Conservation (phyloP, 2,113 vertebrate species). For the Onychostoma macrolepis region DNA sequence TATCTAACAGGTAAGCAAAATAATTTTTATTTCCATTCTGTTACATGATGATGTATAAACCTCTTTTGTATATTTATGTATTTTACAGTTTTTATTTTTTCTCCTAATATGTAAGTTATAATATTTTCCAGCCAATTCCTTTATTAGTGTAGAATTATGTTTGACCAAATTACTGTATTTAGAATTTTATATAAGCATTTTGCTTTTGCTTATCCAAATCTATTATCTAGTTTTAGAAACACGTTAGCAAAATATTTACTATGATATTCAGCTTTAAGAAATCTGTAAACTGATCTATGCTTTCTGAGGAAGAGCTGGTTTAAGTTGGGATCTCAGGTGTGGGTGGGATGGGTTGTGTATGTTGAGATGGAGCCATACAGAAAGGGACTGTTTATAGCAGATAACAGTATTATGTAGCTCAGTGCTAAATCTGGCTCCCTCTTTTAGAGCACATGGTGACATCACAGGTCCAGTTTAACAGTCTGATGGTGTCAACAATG, state of each 20-base stretch:
- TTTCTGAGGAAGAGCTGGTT: conserved; percentile 12
- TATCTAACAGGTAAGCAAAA: conserved; percentile 33
- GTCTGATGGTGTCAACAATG: conserved; percentile 1
- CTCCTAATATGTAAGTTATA: background rate
- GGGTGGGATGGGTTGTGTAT: conserved; percentile 26
- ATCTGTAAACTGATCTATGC: conserved; percentile 15
- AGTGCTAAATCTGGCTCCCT: conserved; percentile 69
- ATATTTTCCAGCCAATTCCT: background rate
- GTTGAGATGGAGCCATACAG: background rate
- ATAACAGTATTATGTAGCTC: conserved; percentile 71
- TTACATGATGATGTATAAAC: background rate
- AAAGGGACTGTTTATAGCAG: conserved; percentile 62
- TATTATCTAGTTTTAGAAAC: background rate
- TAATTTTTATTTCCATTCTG: background rate
- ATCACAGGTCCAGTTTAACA: conserved; percentile 41
- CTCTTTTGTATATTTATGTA: background rate
- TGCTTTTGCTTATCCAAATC: background rate
- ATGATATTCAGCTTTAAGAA: background rate
- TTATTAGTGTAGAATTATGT: background rate
- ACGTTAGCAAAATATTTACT: background rate
- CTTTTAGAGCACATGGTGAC: conserved; percentile 62
- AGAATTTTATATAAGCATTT: background rate
- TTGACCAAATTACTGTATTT: background rate
- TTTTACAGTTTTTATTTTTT: background rate
- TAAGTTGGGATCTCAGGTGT: conserved; percentile 18